Conservation (phyloP, 1,140 invertebrate species). For the Drosophila sulfurigaster region DNA sequence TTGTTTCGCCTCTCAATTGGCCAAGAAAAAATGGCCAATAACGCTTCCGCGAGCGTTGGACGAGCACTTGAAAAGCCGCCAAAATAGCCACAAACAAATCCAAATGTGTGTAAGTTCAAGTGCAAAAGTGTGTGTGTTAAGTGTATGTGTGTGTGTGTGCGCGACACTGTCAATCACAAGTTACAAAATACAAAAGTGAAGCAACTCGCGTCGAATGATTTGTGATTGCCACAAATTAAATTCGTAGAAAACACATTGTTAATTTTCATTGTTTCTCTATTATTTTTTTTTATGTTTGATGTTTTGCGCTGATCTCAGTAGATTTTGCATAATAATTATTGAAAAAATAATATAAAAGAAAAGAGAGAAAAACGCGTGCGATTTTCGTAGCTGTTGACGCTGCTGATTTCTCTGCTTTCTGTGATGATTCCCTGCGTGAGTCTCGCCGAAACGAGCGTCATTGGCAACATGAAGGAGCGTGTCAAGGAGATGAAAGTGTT, state of each 20-base stretch:
- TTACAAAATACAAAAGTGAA: conserved; percentile 32
- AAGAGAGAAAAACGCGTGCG: conserved; percentile 34
- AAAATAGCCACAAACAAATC: conserved; percentile 21
- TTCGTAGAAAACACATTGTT: conserved; percentile 12
- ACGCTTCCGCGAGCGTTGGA: conserved; percentile 48
- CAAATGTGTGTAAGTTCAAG: conserved; percentile 5
- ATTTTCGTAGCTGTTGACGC: conserved; percentile 26
- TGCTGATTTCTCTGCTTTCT: conserved; percentile 15
- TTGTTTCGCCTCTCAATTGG: conserved; percentile 21
- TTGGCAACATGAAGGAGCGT: conserved; percentile 85
- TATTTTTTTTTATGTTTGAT: conserved; percentile 1
- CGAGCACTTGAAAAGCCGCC: conserved; percentile 40
- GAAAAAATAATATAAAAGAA: not conserved
- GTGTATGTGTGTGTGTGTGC: conserved; percentile 34
- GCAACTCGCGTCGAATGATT: conserved; percentile 45
- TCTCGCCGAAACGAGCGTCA: conserved; percentile 85
- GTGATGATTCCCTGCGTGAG: conserved; percentile 85
- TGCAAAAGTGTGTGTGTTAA: conserved; percentile 9
- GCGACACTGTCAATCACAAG: conserved; percentile 40
- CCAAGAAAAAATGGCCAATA: conserved; percentile 32
- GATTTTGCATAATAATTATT: conserved; percentile 25
- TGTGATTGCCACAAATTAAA: conserved; percentile 27
- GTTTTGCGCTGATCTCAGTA: conserved; percentile 11
- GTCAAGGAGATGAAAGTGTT: conserved; percentile 85
- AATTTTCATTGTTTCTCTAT: conserved; percentile 8